These are phyloP conservation scores for Esox lucius DNA, from an alignment of 2,797 vertebrate genomes.

Conservation along the genomic window DNA sequence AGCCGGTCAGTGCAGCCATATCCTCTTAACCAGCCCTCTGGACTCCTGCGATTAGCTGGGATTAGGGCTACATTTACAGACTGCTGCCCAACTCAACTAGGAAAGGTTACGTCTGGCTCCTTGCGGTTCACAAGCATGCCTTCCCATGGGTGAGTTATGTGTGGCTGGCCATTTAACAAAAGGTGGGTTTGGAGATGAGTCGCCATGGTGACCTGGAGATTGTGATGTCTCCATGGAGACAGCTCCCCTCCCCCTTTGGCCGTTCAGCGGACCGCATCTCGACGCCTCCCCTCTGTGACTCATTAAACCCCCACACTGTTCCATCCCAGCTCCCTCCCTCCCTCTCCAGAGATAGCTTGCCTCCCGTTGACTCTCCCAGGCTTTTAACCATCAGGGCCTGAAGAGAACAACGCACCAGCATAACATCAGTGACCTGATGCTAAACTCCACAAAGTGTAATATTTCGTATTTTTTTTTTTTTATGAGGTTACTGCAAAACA, in stretches of 20 bases:
- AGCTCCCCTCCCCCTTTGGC: constrained; percentile 17
- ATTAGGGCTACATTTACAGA: constrained; percentile 68
- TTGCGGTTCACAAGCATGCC: background rate
- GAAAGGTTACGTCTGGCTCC: constrained; percentile 7
- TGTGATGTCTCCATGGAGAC: constrained; percentile 48
- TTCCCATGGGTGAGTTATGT: constrained; percentile 5
- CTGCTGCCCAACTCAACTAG: constrained; percentile 27
- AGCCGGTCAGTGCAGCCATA: background rate
- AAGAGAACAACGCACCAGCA: background rate
- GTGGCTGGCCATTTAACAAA: constrained; percentile 32
- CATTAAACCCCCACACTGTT: constrained; percentile 44
- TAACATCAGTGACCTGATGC: background rate
- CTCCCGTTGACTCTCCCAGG: constrained; percentile 18
- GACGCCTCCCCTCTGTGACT: constrained; percentile 45
- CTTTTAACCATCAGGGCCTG: constrained; percentile 4
- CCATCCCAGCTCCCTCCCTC: constrained; percentile 28
- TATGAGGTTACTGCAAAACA: no score
- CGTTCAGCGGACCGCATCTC: constrained; percentile 32
- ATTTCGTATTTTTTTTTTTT: no score
- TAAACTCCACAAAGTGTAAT: background rate
- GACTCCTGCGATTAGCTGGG: constrained; percentile 65
- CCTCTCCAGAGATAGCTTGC: constrained; percentile 1
- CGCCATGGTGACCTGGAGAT: constrained; percentile 31
- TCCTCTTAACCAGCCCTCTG: constrained; percentile 67
- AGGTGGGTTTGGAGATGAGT: constrained; percentile 24